Percentiles rank a stretch among this genome's conserved stretches.
Conservation (phyloP, 1,140 invertebrate species). For the Neodiprion fabricii region DNA sequence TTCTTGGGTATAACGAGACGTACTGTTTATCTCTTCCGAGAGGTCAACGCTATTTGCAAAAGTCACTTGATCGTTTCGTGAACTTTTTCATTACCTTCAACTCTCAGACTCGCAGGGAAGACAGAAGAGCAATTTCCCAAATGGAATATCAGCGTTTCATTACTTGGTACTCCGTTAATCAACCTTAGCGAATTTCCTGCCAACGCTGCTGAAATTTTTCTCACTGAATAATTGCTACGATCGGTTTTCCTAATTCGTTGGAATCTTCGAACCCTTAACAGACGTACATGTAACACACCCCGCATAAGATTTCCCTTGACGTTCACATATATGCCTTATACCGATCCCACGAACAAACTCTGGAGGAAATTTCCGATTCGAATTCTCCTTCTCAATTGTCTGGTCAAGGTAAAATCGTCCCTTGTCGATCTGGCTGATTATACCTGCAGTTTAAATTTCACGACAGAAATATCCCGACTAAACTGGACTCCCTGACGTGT, state of each 20-base stretch:
- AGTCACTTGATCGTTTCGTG: too few species aligned
- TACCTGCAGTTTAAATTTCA: not conserved
- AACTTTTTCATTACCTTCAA: too few species aligned
- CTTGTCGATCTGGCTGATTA: too few species aligned
- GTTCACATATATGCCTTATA: not conserved
- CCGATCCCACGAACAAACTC: not conserved
- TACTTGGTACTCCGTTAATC: too few species aligned
- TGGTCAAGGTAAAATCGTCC: not conserved
- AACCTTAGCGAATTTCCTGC: not conserved
- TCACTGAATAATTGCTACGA: not conserved
- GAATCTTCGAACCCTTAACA: too few species aligned
- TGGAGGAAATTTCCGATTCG: not conserved
- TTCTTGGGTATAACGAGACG: too few species aligned
- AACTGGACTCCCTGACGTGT: not conserved
- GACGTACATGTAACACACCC: not conserved
- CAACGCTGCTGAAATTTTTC: not conserved
- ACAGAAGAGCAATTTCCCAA: too few species aligned
- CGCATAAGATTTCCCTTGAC: not conserved
- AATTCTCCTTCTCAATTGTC: not conserved
- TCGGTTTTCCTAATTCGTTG: too few species aligned
- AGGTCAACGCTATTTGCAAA: too few species aligned
- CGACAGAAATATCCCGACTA: not conserved
- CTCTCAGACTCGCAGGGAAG: too few species aligned
- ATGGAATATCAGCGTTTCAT: too few species aligned
- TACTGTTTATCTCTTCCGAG: too few species aligned